Evolutionary conservation across 2,113 vertebrate species (phyloP), one percentile per base, ranked within the genome.

Genomic region (Limanda limanda): DNA sequence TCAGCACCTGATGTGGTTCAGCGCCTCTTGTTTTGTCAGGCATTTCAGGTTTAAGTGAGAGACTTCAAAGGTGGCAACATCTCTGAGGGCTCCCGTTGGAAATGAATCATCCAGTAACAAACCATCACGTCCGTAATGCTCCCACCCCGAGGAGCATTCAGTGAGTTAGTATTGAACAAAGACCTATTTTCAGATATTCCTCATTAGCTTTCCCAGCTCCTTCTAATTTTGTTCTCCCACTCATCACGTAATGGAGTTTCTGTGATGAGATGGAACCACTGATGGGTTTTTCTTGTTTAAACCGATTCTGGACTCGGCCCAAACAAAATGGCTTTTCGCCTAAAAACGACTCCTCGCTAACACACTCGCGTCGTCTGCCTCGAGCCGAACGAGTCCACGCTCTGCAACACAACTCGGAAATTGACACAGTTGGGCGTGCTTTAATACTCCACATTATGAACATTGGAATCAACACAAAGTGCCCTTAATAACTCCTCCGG

Each of bases 391-490:
- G 72, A 78, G 82, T 84, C 74, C 69, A 47, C 5, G 63, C 67
- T 81, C 82, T 71, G 61, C 60, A 82, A 79, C 81, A 70, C 37
- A 86, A 68, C 78, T 81, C 69, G 18, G 75, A 18, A 82, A 86
- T 83, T 61, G 81, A 55, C 85, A 5, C 86, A 76, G 85, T 85
- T 35, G 76, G 84, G 47, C 58, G 73, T 65, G 61, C 85, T 83
- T 81, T 84, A 83, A 86, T 72, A 78, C 85, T 40, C 65, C 84
- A 68, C 78, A 91, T 89, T 84, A 88, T 67, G 74, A 90, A 86
- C 89, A 92, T 91, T 92, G 87, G 92, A 91, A 88, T 85, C 78
- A 74, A 88, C 86, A 91, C 89, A 90, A 91, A 91, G 85, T 87
- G 87, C 83, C 83, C 85, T 83, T 92, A 88, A 91, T 91, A 92